Conservation (phyloP, 2,888 invertebrate genomes). For the Callinectes sapidus region DNA sequence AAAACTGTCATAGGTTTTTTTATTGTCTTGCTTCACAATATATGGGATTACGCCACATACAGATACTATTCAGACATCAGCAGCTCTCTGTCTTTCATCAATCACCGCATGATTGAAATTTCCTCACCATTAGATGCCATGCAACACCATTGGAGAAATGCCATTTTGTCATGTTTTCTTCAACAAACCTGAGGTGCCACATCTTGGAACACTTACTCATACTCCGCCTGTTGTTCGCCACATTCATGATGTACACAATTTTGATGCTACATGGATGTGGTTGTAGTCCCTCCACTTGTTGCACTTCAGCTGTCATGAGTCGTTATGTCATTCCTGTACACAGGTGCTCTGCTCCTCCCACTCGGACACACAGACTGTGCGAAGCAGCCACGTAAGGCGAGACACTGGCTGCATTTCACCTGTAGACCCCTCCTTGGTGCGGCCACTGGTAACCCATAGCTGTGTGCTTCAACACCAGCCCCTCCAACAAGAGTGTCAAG, state of each 20-base stretch:
- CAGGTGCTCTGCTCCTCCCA: slow-evolving; percentile 4
- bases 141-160: neutral
- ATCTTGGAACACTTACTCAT: neutral
- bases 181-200: neutral
- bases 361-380: neutral
- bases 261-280: neutral
- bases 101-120: neutral
- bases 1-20: neutral
- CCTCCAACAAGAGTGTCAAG: neutral
- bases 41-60: neutral
- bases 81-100: neutral
- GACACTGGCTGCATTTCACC: neutral
- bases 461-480: neutral
- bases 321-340: slow-evolving; percentile 17
- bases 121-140: neutral
- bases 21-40: neutral
- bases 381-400: neutral
- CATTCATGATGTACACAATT: neutral
- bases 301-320: neutral
- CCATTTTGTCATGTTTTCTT: neutral
- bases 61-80: neutral
- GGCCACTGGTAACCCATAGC: neutral
- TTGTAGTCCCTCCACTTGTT: neutral
- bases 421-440: neutral
- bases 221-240: neutral